phyloP scores from a whole-genome alignment of 1,140 invertebrate genomes.

The Conus ventricosus region DNA sequence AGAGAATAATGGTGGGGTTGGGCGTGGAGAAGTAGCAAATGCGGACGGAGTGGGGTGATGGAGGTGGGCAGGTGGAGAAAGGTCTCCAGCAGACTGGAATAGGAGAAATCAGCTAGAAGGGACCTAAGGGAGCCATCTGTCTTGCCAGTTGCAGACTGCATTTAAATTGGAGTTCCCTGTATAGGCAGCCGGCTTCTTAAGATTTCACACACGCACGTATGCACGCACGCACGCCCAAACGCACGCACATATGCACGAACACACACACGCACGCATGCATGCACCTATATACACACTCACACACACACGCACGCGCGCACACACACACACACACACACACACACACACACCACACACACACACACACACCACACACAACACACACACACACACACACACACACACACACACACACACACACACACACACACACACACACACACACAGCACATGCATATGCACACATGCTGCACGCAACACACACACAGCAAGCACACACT shows the following conservation, averaged over 20 bases:
- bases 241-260: no score
- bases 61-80: not conserved
- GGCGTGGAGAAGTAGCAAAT: not conserved
- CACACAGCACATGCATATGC: no score
- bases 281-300: not conserved
- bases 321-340: not conserved
- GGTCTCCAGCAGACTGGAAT: no score
- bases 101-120: no score
- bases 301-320: not conserved
- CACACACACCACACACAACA: not conserved
- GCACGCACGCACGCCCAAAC: no score
- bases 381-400: not conserved
- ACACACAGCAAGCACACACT: not conserved
- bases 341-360: not conserved
- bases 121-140: no score
- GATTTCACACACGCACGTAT: no score
- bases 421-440: not conserved
- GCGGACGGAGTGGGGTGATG: not conserved
- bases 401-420: not conserved
- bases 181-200: no score
- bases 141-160: no score
- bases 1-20: no score
- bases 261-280: not conserved
- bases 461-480: not conserved
- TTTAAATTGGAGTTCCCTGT: no score